A percentile compares a stretch with the other conserved stretches of the same genome.
phyloP scores from a whole-genome alignment of 1,140 invertebrate genomes.

The Helicoverpa zea region DNA sequence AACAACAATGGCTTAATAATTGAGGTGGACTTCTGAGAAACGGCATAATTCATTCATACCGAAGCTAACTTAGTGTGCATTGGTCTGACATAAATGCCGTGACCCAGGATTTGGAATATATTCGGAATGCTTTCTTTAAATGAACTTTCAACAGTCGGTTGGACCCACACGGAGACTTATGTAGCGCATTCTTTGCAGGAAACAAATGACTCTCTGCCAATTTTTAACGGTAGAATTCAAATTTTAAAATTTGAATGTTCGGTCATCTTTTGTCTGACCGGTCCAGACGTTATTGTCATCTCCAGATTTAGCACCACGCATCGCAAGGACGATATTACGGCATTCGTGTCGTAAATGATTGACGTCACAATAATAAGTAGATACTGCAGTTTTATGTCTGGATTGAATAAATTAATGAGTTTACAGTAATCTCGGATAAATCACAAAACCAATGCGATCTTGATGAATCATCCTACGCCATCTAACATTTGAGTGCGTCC shows the following conservation, averaged over 20 bases:
- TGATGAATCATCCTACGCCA: too few species aligned
- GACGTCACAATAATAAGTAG: background rate
- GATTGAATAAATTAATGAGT: background rate
- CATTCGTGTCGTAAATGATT: background rate
- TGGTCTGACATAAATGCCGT: too few species aligned
- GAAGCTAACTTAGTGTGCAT: too few species aligned
- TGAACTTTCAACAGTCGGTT: too few species aligned
- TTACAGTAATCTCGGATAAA: too few species aligned
- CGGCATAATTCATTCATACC: too few species aligned
- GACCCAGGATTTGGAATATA: too few species aligned
- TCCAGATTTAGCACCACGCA: background rate
- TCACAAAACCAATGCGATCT: too few species aligned
- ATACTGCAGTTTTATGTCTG: background rate
- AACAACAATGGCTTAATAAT: background rate
- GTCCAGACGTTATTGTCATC: constrained; percentile 25
- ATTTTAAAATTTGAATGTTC: background rate
- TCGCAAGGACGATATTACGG: background rate
- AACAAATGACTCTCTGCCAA: background rate
- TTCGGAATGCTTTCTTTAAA: background rate
- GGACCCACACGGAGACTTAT: background rate
- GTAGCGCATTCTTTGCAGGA: background rate
- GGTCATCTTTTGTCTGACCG: constrained; percentile 16
- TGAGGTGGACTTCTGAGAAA: too few species aligned
- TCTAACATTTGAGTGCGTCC: too few species aligned
- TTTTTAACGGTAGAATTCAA: background rate